Base-by-base conservation (phyloP, 2,888 invertebrate species). In the Eledona agricola region DNA sequence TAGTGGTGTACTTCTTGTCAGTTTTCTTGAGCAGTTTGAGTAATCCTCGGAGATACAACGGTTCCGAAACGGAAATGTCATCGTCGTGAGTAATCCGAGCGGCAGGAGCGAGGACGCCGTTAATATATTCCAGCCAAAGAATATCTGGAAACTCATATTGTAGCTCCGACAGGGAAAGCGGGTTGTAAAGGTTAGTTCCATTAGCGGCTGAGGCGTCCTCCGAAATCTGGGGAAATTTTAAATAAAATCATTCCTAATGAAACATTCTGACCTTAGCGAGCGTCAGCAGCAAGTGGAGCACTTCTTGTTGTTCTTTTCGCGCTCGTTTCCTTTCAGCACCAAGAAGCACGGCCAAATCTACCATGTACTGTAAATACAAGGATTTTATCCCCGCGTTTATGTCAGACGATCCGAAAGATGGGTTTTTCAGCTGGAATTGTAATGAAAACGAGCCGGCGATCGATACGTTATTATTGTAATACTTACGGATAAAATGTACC, bases 141-240 rank as follows among this genome's bases (percentile, higher is more conserved):
- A 75, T 64, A 7, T 63, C 67, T 2, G 71, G 72, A 67, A 79
- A 80, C 61, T 77, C 73, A 38, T 72, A 68, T 57, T 80, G 77
- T 22, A 84, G 67, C 49, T 83, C 79, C 6, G 69, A 69, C 17
- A 84, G 17, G 4, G 62, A 60, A 13, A 58, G 46, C 10, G 54
- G 59, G 38, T 66, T 66, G 43, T 67, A 63, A 7, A 35, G 29
- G 7, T 51, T 10, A n/a, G 65, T 60, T 54, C 42, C 51, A 34
- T 68, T 70, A 11, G 34, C 20, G n/a, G 26, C 42, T 15, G 35
- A 32, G 1, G 63, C 60, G 35, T 64, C 64, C 26, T 67, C 60
- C 1, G 66, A 65, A 51, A 69, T 67, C 71, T 71, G 50, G n/a
- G 45, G 55, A 35, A 47, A 29, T 29, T 34, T n/a, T 6, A 32